Conservation (phyloP, 2,888 invertebrate species). For the Andrena trimmerana region DNA sequence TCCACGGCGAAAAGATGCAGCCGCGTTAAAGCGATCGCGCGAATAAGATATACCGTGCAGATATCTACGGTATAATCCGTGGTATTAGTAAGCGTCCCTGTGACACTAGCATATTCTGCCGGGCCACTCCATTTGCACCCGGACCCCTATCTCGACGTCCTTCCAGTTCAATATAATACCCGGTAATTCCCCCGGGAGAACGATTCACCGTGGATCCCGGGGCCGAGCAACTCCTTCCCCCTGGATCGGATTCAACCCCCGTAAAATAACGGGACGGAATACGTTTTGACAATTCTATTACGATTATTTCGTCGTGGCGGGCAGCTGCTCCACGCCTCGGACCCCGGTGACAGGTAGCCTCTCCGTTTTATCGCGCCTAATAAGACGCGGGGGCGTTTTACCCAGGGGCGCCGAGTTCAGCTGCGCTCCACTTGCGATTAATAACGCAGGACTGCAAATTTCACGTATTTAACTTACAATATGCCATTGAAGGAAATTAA, state of each 20-base stretch:
- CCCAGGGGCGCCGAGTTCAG: not conserved
- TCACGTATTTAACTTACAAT: too few relatives aligned
- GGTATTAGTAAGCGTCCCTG: conserved; percentile 78
- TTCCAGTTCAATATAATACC: conserved; percentile 82
- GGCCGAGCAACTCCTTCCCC: conserved; percentile 76
- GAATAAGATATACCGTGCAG: conserved; percentile 74
- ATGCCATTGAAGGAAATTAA: too few relatives aligned
- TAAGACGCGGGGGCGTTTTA: conserved; percentile 12
- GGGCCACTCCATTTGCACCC: conserved; percentile 78
- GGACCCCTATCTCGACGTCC: conserved; percentile 75
- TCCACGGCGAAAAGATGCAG: conserved; percentile 63
- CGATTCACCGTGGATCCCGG: conserved; percentile 83
- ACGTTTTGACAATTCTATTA: conserved; percentile 85
- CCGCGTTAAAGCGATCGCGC: conserved; percentile 66
- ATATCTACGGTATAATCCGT: conserved; percentile 77
- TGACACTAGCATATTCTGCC: conserved; percentile 80
- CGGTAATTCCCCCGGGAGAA: conserved; percentile 81
- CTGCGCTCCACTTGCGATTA: conserved; percentile 8
- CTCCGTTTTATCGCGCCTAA: conserved; percentile 58
- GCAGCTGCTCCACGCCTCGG: conserved; percentile 77
- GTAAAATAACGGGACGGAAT: conserved; percentile 83
- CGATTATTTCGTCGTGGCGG: conserved; percentile 82
- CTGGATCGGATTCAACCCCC: conserved; percentile 78
- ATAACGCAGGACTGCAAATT: too few relatives aligned
- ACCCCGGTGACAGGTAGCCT: conserved; percentile 33